Evolutionary conservation across 2,888 invertebrate genomes (phyloP), one percentile per base, ranked within the genome.

Genomic region (Cotesia congregata): DNA sequence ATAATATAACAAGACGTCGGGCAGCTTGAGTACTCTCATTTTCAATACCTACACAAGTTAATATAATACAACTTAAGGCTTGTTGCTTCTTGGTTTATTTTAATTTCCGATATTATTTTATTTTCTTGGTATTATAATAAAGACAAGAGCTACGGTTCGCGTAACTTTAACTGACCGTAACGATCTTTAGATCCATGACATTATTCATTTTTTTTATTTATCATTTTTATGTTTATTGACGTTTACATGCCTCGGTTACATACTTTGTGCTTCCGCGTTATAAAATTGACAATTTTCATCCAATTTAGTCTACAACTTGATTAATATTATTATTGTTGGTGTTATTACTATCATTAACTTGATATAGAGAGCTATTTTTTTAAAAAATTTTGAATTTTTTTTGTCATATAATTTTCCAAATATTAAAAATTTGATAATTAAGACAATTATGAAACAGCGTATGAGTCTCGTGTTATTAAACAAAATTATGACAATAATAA

Each of bases 151-250:
- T 75, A 78, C 69, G 74, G 77, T 73, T 67, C 76, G 81, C 75
- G 77, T 79, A 80, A 81, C 79, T 78, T 76, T 79, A 80, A 81
- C 79, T 78, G 77, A 79, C 75, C 78, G 78, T 79, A 78, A 79
- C 78, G 79, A 74, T 79, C 75, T 77, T 79, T 78, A 79, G 12
- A 50, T 50, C 78, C 75, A 40, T 20, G 67, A 67, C 69, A 73
- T 77, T 73, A 64, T 67, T 15, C 7, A 70, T 69, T 50, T 50
- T 41, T 50, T 50, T 50, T 50, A 50, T 12, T 12, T 12, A 50
- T 50, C 50, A 50, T 50, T 50, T 50, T 50, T 50, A 50, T 50
- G 4, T 12, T 9, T 4, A 50, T 4, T 50, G 50, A 50, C 50
- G 50, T 50, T 50, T 50, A 50, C 50, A 50, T 4, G 50, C 1